phyloP scores from a whole-genome alignment of 2,113 vertebrate species.

The Microtus richardsoni region DNA sequence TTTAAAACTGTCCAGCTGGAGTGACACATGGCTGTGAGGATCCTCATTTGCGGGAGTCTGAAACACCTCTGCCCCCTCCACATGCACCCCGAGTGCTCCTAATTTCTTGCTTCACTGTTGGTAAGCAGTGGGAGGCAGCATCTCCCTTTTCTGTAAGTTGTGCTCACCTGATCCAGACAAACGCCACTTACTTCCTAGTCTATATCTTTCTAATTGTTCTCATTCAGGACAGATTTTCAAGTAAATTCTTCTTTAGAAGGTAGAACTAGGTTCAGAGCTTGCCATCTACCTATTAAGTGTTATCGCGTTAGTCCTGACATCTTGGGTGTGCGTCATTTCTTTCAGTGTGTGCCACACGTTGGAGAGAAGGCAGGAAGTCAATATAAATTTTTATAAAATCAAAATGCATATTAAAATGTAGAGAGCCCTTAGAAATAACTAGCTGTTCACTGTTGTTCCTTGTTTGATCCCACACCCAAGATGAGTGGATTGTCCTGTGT shows the following conservation, averaged over 20 bases:
- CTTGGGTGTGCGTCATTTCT: conserved; percentile 25
- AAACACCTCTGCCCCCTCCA: not conserved
- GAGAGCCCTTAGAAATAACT: not conserved
- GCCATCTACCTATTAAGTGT: conserved; percentile 4
- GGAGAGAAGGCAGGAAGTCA: not conserved
- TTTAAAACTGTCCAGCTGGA: not conserved
- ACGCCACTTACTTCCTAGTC: conserved; percentile 70
- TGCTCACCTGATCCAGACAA: conserved; percentile 77
- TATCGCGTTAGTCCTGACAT: conserved; percentile 61
- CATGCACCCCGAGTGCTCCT: conserved; percentile 38
- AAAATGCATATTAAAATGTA: not conserved
- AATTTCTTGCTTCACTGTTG: conserved; percentile 76
- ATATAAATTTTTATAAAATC: not conserved
- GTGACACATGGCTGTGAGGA: not conserved
- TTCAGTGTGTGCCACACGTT: conserved; percentile 66
- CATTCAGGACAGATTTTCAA: conserved; percentile 22
- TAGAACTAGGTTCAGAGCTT: conserved; percentile 24
- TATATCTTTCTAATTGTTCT: conserved; percentile 13
- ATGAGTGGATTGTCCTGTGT: not conserved
- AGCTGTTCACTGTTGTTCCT: not conserved
- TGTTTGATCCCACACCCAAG: not conserved
- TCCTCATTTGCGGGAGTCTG: not conserved
- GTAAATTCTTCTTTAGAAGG: conserved; percentile 51
- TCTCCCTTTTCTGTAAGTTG: conserved; percentile 78
- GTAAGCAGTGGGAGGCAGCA: conserved; percentile 65